These are phyloP conservation scores for Thermophis baileyi DNA, from an alignment of 2,113 vertebrate species.

Conservation along the genomic window DNA sequence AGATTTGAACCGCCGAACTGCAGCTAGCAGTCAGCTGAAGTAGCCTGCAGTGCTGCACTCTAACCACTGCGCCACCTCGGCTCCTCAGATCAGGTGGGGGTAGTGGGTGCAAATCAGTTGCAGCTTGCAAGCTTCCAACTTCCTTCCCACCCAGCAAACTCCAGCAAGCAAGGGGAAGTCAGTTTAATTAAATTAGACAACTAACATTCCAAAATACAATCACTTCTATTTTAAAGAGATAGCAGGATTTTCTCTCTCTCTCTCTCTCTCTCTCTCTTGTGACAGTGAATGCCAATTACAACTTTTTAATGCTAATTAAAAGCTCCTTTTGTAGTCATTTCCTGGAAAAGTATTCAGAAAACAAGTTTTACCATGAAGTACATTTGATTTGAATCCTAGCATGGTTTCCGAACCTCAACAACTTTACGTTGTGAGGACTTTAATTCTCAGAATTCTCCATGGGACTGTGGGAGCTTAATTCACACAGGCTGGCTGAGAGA, in stretches of 20 bases:
- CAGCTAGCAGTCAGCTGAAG: too few species aligned
- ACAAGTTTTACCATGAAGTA: background rate
- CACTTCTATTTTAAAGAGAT: background rate
- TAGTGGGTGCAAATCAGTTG: too few species aligned
- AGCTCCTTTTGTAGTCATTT: background rate
- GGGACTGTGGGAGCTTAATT: background rate
- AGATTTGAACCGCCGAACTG: too few species aligned
- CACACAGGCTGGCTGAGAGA: background rate
- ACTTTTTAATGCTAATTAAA: background rate
- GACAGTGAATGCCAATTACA: background rate
- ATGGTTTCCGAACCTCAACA: background rate
- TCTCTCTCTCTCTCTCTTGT: background rate
- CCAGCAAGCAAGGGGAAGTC: too few species aligned
- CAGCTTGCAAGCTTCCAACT: too few species aligned
- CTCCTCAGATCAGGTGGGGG: too few species aligned
- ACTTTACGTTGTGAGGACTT: background rate
- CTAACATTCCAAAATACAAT: background rate
- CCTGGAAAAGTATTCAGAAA: background rate
- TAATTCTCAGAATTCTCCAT: background rate
- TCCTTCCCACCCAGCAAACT: too few species aligned
- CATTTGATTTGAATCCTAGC: background rate
- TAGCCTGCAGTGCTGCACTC: too few species aligned
- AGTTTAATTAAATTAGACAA: background rate
- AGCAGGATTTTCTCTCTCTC: too few species aligned
- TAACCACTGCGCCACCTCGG: too few species aligned